These are phyloP conservation scores for Probosciger aterrimus DNA, from an alignment of 2,113 vertebrate species.

Conservation along the genomic window DNA sequence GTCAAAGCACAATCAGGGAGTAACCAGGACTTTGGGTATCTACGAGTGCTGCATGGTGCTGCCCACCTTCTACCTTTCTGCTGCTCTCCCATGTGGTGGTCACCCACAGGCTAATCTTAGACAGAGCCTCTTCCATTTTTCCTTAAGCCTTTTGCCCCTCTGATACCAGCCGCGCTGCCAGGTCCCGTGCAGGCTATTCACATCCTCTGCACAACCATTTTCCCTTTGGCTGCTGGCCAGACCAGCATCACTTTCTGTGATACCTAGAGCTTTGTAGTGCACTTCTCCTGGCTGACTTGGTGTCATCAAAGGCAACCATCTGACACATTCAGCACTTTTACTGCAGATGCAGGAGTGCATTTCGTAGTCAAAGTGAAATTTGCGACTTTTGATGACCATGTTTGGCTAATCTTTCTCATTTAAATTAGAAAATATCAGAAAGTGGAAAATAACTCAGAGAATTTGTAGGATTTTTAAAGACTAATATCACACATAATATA, in stretches of 20 bases:
- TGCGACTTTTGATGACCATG: neutral
- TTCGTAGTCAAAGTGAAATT: constrained; percentile 34
- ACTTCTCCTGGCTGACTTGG: constrained; percentile 1
- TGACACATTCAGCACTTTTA: neutral
- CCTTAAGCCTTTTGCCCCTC: neutral
- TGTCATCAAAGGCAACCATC: constrained; percentile 33
- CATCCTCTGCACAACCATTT: neutral
- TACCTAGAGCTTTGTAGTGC: constrained; percentile 37
- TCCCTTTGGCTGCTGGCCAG: neutral
- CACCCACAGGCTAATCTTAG: accelerated
- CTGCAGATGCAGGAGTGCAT: neutral
- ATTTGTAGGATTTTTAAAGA: neutral
- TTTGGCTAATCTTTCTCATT: constrained; percentile 41
- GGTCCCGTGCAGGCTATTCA: neutral
- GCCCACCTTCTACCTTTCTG: neutral
- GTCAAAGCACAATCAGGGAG: neutral
- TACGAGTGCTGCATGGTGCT: neutral
- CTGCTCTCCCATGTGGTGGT: accelerated
- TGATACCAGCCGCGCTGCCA: neutral
- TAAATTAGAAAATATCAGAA: neutral
- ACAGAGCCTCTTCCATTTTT: neutral
- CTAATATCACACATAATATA: constrained; percentile 15
- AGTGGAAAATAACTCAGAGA: neutral
- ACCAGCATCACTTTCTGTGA: neutral
- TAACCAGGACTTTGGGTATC: neutral